Conservation (phyloP, 2,888 invertebrate genomes). For the Heliconius ismenius region DNA sequence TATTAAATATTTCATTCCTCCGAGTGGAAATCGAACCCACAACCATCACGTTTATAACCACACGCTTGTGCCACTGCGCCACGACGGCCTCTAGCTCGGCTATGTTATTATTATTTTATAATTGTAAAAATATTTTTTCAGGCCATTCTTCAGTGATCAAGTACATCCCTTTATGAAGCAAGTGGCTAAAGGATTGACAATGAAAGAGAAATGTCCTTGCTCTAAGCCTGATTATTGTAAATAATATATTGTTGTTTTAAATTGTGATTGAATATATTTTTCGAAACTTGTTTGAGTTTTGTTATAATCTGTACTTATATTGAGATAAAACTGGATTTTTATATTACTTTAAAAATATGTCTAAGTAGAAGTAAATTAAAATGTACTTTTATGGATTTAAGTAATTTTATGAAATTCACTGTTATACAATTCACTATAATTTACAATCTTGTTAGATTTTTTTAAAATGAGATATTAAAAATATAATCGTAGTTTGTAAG, state of each 20-base stretch:
- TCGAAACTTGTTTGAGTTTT: neutral
- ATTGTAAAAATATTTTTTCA: conserved; percentile 45
- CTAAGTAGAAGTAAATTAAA: too few species aligned
- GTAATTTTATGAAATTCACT: too few species aligned
- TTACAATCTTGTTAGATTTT: too few species aligned
- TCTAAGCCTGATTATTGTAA: conserved; percentile 62
- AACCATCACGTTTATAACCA: neutral
- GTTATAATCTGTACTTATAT: too few species aligned
- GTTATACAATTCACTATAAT: too few species aligned
- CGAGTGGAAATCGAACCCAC: neutral
- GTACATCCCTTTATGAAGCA: conserved; percentile 69
- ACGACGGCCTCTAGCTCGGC: too few species aligned
- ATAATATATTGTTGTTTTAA: conserved; percentile 23
- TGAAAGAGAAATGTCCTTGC: conserved; percentile 65
- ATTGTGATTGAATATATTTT: neutral
- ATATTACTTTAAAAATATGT: too few species aligned
- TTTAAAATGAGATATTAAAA: neutral
- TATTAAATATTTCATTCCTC: neutral
- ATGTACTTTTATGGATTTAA: too few species aligned
- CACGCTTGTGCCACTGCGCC: too few species aligned
- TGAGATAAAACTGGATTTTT: too few species aligned
- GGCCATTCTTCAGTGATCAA: conserved; percentile 67
- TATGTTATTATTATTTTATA: neutral
- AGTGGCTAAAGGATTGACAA: conserved; percentile 59
- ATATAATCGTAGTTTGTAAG: neutral